phyloP scores from a whole-genome alignment of 2,888 invertebrate genomes.

The Drosophila seclusa region DNA sequence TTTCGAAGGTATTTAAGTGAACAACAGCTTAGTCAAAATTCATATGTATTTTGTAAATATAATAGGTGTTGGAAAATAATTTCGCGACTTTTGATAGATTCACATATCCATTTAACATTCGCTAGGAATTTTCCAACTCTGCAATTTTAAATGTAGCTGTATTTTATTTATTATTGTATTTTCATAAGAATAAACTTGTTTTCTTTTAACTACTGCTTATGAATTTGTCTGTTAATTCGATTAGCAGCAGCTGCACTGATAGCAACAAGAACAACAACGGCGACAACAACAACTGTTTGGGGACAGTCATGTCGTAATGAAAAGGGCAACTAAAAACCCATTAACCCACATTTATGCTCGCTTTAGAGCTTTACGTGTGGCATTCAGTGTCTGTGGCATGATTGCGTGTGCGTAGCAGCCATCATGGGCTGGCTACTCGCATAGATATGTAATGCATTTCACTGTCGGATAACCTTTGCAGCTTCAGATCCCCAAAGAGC shows the following conservation, averaged over 20 bases:
- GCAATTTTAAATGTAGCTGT: background rate
- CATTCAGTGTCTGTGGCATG: conserved; percentile 42
- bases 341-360: conserved; percentile 78
- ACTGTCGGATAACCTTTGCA: conserved; percentile 61
- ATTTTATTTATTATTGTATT: background rate
- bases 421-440: conserved; percentile 45
- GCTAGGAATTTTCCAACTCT: background rate
- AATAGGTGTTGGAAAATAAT: background rate
- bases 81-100: background rate
- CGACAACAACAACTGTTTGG: conserved; percentile 27
- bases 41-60: background rate
- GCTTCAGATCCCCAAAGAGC: conserved; percentile 54
- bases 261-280: conserved; percentile 14
- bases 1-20: background rate
- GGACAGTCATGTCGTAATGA: conserved; percentile 55
- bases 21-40: background rate
- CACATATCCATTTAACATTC: background rate
- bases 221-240: conserved; percentile 48
- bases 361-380: conserved; percentile 64
- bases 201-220: background rate
- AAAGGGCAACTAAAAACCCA: conserved; percentile 78
- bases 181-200: background rate
- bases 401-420: conserved; percentile 31
- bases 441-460: conserved; percentile 73
- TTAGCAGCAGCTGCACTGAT: conserved; percentile 37